Evolutionary conservation across 1,140 invertebrate genomes (phyloP), one percentile per base, ranked within the genome.

Genomic region (Nephila pilipes): DNA sequence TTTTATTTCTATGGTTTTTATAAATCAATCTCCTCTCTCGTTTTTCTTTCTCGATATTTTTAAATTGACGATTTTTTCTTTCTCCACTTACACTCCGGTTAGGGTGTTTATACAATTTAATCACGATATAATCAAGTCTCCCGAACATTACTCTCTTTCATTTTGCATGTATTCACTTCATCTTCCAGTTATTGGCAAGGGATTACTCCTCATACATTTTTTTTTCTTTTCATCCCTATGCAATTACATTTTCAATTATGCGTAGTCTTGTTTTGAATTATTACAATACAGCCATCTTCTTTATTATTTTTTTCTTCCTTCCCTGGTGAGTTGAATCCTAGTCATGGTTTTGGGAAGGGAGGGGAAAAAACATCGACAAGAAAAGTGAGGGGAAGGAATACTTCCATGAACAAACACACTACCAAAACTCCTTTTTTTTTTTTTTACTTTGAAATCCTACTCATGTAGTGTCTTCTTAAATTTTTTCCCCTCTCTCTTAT

Each of bases 181-280:
- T 46, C 46, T 46, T 46, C 46, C 46, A 10, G 46, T 46, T 46
- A 46, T 46, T 46, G 46, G 46, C 46, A 10, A 46, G 46, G 46
- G 46, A 46, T 46, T 46, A 46, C 12, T 46, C 12, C 46, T 75
- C 29, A 69, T 29, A 32, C 20, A 75, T 20, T 29, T 60, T 60
- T 75, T 36, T 36, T 32, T 36, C 69, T 5, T 18, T 32, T 20
- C 29, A 18, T 75, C 69, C 36, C 2, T 32, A 36, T 14, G 32
- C 69, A 75, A 75, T 75, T 75, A 75, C 65, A 18, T 75, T 75
- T 75, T 75, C 69, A 75, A 75, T 75, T 75, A 75, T 29, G 29
- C 12, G 3, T 32, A 14, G 29, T 36, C 69, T 75, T 75, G 69
- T 75, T 75, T 36, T 75, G 69, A 75, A 75, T 75, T 75, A 75